Evolutionary conservation across 2,888 invertebrate genomes (phyloP).

Genomic region (Megamerina dolium): DNA sequence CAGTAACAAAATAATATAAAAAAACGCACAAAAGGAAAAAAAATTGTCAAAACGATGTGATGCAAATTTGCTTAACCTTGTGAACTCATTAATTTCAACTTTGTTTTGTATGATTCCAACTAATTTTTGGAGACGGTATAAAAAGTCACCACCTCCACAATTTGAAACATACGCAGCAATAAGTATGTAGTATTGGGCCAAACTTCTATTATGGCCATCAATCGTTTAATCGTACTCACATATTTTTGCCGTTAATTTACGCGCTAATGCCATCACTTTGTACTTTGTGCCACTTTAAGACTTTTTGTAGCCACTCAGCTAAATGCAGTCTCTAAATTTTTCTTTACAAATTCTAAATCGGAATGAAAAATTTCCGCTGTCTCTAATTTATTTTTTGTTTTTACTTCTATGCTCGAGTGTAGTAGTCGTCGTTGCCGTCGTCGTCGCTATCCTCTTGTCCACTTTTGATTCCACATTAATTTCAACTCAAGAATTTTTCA

Average conservation of each 20-base stretch:
- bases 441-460: slow-evolving; percentile 4
- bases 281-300: slow-evolving; percentile 20
- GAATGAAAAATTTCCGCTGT: too few relatives aligned
- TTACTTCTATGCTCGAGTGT: not conserved
- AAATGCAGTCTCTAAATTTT: not conserved
- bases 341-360: too few relatives aligned
- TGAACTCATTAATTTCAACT: not conserved
- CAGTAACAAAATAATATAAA: slow-evolving; percentile 2
- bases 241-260: slow-evolving; percentile 48
- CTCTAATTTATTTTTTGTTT: too few relatives aligned
- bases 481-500: slow-evolving; percentile 23
- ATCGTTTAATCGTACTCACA: slow-evolving; percentile 40
- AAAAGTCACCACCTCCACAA: too few relatives aligned
- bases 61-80: slow-evolving; percentile 23
- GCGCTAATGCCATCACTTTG: slow-evolving; percentile 46
- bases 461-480: slow-evolving; percentile 2
- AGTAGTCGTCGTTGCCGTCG: slow-evolving; percentile 3
- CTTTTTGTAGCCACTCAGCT: not conserved
- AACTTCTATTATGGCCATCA: not conserved
- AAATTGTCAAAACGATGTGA: too few relatives aligned
- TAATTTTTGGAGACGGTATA: not conserved
- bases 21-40: too few relatives aligned
- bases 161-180: too few relatives aligned
- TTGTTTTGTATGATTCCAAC: not conserved
- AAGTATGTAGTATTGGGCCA: not conserved